Evolutionary conservation across 2,888 invertebrate genomes (phyloP).

Genomic region (Amblyteles armatorius): DNA sequence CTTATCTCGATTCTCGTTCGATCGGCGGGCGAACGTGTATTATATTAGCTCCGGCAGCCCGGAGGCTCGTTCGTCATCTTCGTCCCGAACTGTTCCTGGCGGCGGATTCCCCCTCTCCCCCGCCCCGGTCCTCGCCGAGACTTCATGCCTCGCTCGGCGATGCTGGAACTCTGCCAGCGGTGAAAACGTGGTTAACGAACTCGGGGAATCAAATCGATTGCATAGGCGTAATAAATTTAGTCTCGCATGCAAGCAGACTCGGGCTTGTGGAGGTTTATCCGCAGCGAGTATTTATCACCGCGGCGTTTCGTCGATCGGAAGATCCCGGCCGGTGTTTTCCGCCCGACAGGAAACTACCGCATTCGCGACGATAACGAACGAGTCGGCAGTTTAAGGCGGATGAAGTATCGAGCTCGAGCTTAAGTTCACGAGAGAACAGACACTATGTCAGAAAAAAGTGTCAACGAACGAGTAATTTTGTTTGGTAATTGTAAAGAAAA

Average conservation of each 20-base stretch:
- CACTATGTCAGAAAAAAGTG: not conserved
- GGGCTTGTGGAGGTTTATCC: slow-evolving; percentile 25
- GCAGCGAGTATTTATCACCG: slow-evolving; percentile 20
- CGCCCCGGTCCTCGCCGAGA: not conserved
- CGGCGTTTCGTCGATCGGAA: slow-evolving; percentile 26
- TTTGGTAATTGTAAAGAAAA: not conserved
- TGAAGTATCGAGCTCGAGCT: no score
- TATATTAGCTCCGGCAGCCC: slow-evolving; percentile 22
- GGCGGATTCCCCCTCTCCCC: not conserved
- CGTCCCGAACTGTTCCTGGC: slow-evolving; percentile 5
- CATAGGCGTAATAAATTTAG: slow-evolving; percentile 29
- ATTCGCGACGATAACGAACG: not conserved
- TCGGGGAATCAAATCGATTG: slow-evolving; percentile 57
- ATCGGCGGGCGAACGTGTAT: slow-evolving; percentile 40
- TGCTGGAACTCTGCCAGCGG: slow-evolving; percentile 58
- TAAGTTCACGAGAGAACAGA: not conserved
- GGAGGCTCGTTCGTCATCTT: slow-evolving; percentile 35
- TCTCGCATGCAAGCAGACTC: slow-evolving; percentile 9
- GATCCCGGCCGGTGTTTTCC: slow-evolving; percentile 4
- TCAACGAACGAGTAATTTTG: not conserved
- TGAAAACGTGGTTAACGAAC: slow-evolving; percentile 64
- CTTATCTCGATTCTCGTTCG: slow-evolving; percentile 63
- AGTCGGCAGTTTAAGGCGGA: not conserved
- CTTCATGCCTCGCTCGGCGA: not conserved
- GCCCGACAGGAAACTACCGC: not conserved